Evolutionary conservation across 1,140 invertebrate species (phyloP).

Genomic region (Scaptomyza graminum): DNA sequence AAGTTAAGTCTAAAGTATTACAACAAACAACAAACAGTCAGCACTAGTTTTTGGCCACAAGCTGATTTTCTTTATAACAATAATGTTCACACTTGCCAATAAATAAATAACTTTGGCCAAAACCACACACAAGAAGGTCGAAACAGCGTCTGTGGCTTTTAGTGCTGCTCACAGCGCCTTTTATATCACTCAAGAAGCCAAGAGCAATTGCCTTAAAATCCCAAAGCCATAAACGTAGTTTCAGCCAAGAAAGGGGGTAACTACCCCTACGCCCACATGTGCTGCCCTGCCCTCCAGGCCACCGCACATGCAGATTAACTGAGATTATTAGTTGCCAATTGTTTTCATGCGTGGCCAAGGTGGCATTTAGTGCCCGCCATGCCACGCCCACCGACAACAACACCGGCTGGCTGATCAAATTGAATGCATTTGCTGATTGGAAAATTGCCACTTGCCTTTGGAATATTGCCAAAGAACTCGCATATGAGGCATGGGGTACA

Average conservation of each 20-base stretch:
- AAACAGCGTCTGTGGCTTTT: conserved; percentile 52
- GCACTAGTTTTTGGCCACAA: neutral
- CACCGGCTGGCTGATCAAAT: conserved; percentile 64
- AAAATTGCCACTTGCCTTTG: conserved; percentile 66
- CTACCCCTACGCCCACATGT: neutral
- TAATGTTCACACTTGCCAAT: conserved; percentile 19
- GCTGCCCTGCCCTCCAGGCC: neutral
- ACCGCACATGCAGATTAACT: conserved; percentile 71
- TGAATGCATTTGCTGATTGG: conserved; percentile 84
- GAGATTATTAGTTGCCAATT: conserved; percentile 81
- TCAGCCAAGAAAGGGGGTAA: conserved; percentile 4
- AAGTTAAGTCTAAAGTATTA: conserved; percentile 3
- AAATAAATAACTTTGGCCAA: conserved; percentile 19
- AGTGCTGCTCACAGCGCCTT: conserved; percentile 41
- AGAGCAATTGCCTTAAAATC: conserved; percentile 46
- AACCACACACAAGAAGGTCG: conserved; percentile 32
- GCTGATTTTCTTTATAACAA: neutral
- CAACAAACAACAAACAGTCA: neutral
- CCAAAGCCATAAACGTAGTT: conserved; percentile 39
- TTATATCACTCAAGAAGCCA: conserved; percentile 55
- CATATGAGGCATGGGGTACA: neutral
- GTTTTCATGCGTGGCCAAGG: conserved; percentile 64
- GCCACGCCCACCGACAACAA: conserved; percentile 57
- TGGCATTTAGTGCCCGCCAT: conserved; percentile 55
- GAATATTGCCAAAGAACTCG: neutral